These are phyloP conservation scores for Cotesia chilonis DNA, from an alignment of 1,140 invertebrate species.

Conservation along the genomic window DNA sequence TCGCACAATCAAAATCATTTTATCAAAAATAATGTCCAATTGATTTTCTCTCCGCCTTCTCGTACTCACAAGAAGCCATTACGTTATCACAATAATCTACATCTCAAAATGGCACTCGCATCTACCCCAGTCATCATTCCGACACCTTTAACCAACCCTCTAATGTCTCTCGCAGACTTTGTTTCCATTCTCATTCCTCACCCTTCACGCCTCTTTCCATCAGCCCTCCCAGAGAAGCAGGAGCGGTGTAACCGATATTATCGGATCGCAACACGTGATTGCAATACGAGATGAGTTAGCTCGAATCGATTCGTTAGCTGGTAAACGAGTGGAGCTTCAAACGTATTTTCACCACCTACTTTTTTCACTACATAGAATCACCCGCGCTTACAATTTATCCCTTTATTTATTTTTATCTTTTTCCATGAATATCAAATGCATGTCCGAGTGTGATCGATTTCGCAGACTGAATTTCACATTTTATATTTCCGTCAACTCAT, in stretches of 20 bases:
- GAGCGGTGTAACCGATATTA: conserved; percentile 4
- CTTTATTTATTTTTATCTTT: not conserved
- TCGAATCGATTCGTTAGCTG: conserved; percentile 15
- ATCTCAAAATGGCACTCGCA: too few species aligned
- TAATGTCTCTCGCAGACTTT: conserved; percentile 1
- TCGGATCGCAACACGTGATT: conserved; percentile 11
- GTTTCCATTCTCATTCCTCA: too few species aligned
- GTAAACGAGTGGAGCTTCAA: conserved; percentile 13
- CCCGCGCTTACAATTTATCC: too few species aligned
- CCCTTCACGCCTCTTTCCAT: too few species aligned
- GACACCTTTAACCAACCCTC: not conserved
- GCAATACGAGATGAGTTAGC: conserved; percentile 16
- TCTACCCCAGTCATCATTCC: not conserved
- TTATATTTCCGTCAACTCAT: not conserved
- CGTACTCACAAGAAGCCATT: too few species aligned
- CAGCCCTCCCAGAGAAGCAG: too few species aligned
- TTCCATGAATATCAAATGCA: conserved; percentile 15
- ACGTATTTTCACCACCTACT: conserved; percentile 16
- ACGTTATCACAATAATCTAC: too few species aligned
- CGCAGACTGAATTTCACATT: conserved; percentile 11
- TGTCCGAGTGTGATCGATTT: conserved; percentile 13
- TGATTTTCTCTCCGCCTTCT: not conserved
- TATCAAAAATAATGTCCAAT: not conserved
- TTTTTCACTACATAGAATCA: not conserved
- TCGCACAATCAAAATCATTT: not conserved